Base-by-base conservation (phyloP, 2,113 vertebrate genomes). In the Marmota flaviventris region DNA sequence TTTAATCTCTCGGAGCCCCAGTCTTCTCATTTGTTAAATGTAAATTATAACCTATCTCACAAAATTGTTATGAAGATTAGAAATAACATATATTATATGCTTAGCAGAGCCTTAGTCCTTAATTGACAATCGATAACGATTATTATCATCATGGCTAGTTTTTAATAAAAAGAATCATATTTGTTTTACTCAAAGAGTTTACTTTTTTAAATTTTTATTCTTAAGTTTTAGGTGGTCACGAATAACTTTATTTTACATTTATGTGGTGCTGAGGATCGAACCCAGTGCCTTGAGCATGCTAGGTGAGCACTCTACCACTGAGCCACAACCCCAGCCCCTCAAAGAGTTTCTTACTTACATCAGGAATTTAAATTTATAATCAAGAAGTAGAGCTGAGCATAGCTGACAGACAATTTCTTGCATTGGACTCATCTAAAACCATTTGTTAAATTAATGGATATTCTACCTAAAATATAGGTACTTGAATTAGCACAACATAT, bases 401-500 rank as follows among this genome's bases (percentile, higher is more conserved):
- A 94, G 0, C 0, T 81, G 29, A 93, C 51, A 69, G 78, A 53
- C 84, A 70, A 56, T 70, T 42, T 70, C 70, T 90, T 96, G 88
- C 87, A 83, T 5, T 24, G 67, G 86, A 22, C 75, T 82, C 20
- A 20, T 89, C 91, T 96, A 70, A 96, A 84, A 87, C 84, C 95
- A 96, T 97, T 87, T 96, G 48, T 97, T 88, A 95, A 84, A 96
- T 97, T 98, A 97, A 98, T 95, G 93, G 45, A 94, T 82, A 85
- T 83, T 94, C 98, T 96, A 89, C 97, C 95, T 75, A 97, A 89
- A 97, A 81, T 91, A 63, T 42, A 94, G 73, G 93, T 94, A 83
- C 97, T 97, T 97, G 96, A 97, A 98, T 98, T 96, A 97, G 96
- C 96, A 97, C 81, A 88, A 83, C 72, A 88, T 97, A 93, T 98